Percentiles rank a stretch among this genome's conserved stretches.
phyloP scores from a whole-genome alignment of 2,888 invertebrate genomes.

The Omphaloscelis lunosa region DNA sequence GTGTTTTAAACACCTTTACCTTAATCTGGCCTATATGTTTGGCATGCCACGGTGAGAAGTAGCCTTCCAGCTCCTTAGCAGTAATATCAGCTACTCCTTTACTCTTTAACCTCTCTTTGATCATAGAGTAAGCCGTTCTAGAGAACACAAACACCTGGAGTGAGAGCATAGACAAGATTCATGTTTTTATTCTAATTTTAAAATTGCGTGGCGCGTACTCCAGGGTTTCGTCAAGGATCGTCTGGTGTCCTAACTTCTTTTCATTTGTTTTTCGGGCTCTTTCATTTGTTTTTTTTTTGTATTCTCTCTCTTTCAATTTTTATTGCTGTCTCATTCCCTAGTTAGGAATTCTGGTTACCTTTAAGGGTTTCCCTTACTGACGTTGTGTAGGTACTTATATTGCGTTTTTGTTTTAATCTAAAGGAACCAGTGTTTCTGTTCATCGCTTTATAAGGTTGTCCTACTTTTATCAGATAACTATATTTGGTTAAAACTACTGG shows the following conservation, averaged over 20 bases:
- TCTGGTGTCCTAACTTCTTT: conserved; percentile 72
- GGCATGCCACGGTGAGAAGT: conserved; percentile 96
- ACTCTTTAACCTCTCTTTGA: conserved; percentile 95
- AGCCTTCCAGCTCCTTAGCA: conserved; percentile 94
- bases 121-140: conserved; percentile 94
- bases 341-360: not conserved
- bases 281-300: not conserved
- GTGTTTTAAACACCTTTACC: conserved; percentile 77
- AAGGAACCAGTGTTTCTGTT: not conserved
- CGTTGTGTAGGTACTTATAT: too few species aligned
- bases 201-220: conserved; percentile 70
- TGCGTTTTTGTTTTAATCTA: not conserved
- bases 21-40: conserved; percentile 95
- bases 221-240: conserved; percentile 63
- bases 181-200: conserved; percentile 56
- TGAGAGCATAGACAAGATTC: conserved; percentile 85
- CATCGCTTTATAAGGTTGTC: not conserved
- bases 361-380: not conserved
- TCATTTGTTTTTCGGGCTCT: conserved; percentile 50
- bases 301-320: conserved; percentile 43
- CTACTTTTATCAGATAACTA: not conserved
- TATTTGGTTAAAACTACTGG: not conserved
- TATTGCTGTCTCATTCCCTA: not conserved
- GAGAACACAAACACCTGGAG: conserved; percentile 97
- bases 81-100: conserved; percentile 94